phyloP scores from a whole-genome alignment of 2,888 invertebrate genomes.

The Amphipyra tragopoginis region DNA sequence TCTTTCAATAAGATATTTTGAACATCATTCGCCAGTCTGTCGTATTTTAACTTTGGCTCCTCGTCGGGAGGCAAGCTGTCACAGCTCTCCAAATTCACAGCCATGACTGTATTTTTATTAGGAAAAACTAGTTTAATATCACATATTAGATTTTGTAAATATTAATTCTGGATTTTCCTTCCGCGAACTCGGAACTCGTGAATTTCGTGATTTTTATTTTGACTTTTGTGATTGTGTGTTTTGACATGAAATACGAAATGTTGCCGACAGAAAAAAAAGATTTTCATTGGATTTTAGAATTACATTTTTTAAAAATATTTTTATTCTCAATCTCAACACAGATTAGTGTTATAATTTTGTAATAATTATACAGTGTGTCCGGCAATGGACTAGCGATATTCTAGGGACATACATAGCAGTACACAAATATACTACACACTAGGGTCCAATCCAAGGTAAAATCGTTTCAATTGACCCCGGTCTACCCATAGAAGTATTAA shows the following conservation, averaged over 20 bases:
- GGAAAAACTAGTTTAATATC: slow-evolving; percentile 26
- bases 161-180: slow-evolving; percentile 38
- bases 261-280: slow-evolving; percentile 1
- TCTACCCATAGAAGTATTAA: no score
- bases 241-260: slow-evolving; percentile 11
- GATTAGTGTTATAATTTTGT: no score
- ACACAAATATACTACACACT: no score
- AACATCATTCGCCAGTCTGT: slow-evolving; percentile 96
- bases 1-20: slow-evolving; percentile 95
- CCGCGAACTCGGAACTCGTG: slow-evolving; percentile 7
- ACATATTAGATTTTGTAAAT: slow-evolving; percentile 43
- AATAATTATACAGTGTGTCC: no score
- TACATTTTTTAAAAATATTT: no score
- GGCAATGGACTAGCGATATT: no score
- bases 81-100: slow-evolving; percentile 82
- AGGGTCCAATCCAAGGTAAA: no score
- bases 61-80: slow-evolving; percentile 85
- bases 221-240: slow-evolving; percentile 25
- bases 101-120: slow-evolving; percentile 66
- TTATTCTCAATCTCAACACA: no score
- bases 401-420: no score
- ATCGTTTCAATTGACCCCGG: no score
- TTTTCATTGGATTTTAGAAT: no score
- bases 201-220: slow-evolving; percentile 44
- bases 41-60: slow-evolving; percentile 97